Percentiles rank a stretch among this genome's conserved stretches.
These are phyloP conservation scores for Diadema setosum DNA, from an alignment of 35 echinoderm and acorn worm species.

Conservation along the genomic window DNA sequence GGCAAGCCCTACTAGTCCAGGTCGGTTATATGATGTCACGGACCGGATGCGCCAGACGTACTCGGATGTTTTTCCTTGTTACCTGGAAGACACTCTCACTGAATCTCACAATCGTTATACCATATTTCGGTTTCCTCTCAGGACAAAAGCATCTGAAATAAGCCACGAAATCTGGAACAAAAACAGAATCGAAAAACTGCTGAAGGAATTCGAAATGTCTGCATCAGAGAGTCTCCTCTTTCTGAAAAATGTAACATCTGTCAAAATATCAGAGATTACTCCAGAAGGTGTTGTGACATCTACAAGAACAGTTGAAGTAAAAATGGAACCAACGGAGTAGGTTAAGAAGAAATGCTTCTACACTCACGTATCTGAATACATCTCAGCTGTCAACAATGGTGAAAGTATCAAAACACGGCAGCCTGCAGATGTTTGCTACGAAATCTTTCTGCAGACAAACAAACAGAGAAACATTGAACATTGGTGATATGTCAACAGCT, in stretches of 20 bases:
- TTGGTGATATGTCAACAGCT: slow-evolving; percentile 26
- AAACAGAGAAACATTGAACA: slow-evolving; percentile 7
- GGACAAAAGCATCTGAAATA: slow-evolving; percentile 5
- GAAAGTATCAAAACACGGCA: background rate
- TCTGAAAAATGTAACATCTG: slow-evolving; percentile 14
- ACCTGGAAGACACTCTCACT: slow-evolving; percentile 12
- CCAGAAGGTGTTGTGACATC: background rate
- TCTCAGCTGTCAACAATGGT: background rate
- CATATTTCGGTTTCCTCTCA: slow-evolving; percentile 78
- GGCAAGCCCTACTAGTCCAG: slow-evolving; percentile 36
- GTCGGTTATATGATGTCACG: background rate
- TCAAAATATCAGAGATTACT: slow-evolving; percentile 5
- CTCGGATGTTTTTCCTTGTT: slow-evolving; percentile 48
- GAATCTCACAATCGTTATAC: background rate
- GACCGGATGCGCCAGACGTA: slow-evolving; percentile 9
- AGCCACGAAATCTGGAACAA: background rate
- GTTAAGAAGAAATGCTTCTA: background rate
- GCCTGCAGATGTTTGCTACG: background rate
- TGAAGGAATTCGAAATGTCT: background rate
- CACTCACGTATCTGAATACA: background rate
- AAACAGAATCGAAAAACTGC: background rate
- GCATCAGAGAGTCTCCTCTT: slow-evolving; percentile 6
- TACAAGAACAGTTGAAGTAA: background rate
- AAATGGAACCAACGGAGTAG: background rate
- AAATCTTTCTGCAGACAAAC: background rate